Percentiles rank a stretch among this genome's conserved stretches.
Evolutionary conservation across 2,797 vertebrate genomes (phyloP).

Genomic region (Bovichtus diacanthus): DNA sequence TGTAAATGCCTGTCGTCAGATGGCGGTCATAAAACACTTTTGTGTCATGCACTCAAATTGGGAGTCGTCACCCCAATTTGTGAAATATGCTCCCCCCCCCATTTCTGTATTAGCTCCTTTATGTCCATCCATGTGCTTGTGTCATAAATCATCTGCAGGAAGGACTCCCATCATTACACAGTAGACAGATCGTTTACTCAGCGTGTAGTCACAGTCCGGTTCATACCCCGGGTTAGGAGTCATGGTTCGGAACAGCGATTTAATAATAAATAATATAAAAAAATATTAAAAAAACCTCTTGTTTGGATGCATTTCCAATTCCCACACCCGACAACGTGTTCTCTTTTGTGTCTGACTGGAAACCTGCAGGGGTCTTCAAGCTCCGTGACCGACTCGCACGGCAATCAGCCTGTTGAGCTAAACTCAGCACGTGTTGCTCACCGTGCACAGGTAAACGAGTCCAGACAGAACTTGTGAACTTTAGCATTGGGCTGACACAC

Average conservation of each 20-base stretch:
- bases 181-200: too few species aligned
- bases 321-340: background rate
- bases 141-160: background rate
- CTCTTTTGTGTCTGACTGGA: too few species aligned
- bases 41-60: conserved; percentile 37
- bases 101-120: conserved; percentile 2
- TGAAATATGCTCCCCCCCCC: conserved; percentile 34
- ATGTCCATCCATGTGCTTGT: background rate
- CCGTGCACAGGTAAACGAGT: background rate
- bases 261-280: too few species aligned
- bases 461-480: background rate
- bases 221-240: too few species aligned
- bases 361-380: background rate
- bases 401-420: background rate
- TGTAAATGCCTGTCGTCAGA: conserved; percentile 12
- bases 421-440: background rate
- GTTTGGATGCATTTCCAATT: background rate
- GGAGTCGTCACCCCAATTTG: conserved; percentile 50
- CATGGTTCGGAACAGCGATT: too few species aligned
- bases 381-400: background rate
- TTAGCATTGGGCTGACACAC: too few species aligned
- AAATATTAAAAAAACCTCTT: too few species aligned
- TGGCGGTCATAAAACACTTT: conserved; percentile 41
- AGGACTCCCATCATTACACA: background rate
- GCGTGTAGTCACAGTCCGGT: too few species aligned